phyloP scores from a whole-genome alignment of 1,140 invertebrate species.

The Tetraneura akinire region DNA sequence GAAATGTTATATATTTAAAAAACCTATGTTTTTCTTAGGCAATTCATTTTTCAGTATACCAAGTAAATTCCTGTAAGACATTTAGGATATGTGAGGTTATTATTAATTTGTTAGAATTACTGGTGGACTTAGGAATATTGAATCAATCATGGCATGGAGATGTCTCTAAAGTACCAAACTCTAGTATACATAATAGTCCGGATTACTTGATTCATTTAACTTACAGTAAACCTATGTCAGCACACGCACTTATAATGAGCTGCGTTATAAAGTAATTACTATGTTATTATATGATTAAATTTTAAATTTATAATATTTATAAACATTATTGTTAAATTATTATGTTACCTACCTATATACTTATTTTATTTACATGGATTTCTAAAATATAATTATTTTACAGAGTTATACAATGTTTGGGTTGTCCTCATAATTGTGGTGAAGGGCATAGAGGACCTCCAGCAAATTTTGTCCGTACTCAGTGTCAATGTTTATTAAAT shows the following conservation, averaged over 20 bases:
- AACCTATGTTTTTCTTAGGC: constrained; percentile 64
- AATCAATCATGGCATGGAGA: constrained; percentile 60
- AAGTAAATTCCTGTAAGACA: constrained; percentile 75
- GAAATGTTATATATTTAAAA: constrained; percentile 3
- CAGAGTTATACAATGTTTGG: constrained; percentile 85
- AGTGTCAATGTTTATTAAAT: constrained; percentile 80
- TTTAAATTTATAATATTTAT: no score
- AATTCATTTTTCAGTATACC: constrained; percentile 79
- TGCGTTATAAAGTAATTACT: constrained; percentile 58
- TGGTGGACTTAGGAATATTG: constrained; percentile 85
- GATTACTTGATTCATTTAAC: constrained; percentile 23
- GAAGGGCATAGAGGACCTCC: constrained; percentile 83
- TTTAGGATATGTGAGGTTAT: constrained; percentile 86
- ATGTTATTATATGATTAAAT: no score
- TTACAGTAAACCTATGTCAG: constrained; percentile 54
- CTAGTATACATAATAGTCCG: constrained; percentile 17
- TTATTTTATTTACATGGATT: not conserved
- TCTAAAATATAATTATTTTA: constrained; percentile 52
- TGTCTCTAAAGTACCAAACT: not conserved
- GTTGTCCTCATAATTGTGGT: constrained; percentile 88
- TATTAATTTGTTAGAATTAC: constrained; percentile 82
- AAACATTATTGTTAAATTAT: no score
- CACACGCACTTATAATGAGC: constrained; percentile 62
- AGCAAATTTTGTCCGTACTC: constrained; percentile 84
- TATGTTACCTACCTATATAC: no score